Evolutionary conservation across 2,797 vertebrate species (phyloP).

Genomic region (Dryobates pubescens): DNA sequence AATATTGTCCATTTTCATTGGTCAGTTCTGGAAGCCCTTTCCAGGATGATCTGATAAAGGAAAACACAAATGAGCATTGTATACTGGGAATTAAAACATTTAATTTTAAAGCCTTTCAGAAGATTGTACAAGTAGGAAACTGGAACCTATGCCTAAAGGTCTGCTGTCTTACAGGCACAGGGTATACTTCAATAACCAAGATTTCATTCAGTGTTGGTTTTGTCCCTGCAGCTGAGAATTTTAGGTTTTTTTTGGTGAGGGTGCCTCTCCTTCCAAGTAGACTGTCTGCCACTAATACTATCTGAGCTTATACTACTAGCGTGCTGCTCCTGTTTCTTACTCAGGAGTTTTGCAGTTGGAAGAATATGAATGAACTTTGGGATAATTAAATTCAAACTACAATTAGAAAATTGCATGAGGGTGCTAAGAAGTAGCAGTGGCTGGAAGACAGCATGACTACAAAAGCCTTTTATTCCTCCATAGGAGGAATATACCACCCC

Average conservation of each 20-base stretch:
- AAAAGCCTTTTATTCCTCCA: background rate
- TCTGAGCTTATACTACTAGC: background rate
- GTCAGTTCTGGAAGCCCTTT: constrained; percentile 97
- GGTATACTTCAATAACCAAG: background rate
- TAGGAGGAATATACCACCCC: background rate
- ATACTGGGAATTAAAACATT: background rate
- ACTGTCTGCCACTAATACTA: background rate
- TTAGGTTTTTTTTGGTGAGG: background rate
- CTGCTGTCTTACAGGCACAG: background rate
- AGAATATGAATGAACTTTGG: background rate
- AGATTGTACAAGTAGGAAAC: background rate
- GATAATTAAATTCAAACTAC: background rate
- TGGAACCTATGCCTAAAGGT: background rate
- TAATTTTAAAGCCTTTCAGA: background rate
- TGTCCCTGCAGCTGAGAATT: background rate
- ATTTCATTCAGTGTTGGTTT: background rate
- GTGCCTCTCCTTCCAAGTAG: background rate
- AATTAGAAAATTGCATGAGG: background rate
- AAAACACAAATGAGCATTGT: background rate
- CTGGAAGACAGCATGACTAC: background rate
- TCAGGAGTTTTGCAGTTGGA: background rate
- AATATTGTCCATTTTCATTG: constrained; percentile 92
- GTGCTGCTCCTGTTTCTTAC: background rate
- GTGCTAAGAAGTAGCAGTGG: background rate
- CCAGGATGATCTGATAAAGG: constrained; percentile 88